Conservation (phyloP, 2,113 vertebrate genomes). For the Mirounga angustirostris region DNA sequence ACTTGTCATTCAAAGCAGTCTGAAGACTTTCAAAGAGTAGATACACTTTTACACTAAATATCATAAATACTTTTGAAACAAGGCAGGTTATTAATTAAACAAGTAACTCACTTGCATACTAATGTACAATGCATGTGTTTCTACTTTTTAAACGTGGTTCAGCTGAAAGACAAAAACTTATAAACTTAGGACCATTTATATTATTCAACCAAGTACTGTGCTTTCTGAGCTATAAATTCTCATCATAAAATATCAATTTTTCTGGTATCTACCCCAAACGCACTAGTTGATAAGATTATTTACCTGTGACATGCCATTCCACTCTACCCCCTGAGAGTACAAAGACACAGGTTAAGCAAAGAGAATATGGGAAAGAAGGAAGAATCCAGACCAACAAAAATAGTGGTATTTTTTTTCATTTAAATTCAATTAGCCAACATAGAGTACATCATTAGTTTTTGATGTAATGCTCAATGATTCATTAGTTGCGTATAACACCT, state of each 20-base stretch:
- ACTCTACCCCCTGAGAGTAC: not conserved
- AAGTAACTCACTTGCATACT: not conserved
- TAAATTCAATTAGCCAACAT: not conserved
- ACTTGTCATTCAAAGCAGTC: not conserved
- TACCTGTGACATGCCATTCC: not conserved
- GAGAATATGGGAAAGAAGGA: not conserved
- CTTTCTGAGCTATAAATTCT: not conserved
- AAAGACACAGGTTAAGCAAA: not conserved
- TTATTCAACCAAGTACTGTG: not conserved
- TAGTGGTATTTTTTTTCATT: not conserved
- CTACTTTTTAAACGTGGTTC: not conserved
- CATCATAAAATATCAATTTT: not conserved
- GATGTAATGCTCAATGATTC: not conserved
- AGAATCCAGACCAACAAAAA: not conserved
- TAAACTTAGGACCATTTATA: not conserved
- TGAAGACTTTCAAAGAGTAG: not conserved
- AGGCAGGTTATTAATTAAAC: constrained; percentile 2
- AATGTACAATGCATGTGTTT: not conserved
- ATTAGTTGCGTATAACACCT: not conserved
- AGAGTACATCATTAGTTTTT: not conserved
- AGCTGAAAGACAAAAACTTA: constrained; percentile 7
- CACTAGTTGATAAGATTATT: not conserved
- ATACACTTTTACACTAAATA: not conserved
- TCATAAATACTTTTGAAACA: constrained; percentile 28
- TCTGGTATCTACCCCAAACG: not conserved